Evolutionary conservation across 2,888 invertebrate species (phyloP).

Genomic region (Heliconius ismenius): DNA sequence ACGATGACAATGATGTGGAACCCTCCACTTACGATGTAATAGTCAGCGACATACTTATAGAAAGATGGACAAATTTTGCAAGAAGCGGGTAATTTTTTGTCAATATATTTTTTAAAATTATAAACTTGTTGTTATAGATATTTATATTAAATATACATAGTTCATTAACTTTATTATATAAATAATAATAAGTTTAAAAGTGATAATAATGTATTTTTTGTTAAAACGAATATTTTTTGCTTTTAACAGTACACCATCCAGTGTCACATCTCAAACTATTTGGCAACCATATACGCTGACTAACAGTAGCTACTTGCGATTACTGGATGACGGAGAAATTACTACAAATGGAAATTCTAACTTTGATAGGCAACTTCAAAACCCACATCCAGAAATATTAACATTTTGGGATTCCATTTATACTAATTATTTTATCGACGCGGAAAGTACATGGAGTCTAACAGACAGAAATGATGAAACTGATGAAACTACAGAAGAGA

Average conservation of each 20-base stretch:
- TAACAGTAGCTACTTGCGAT: slow-evolving; percentile 52
- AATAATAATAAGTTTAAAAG: neutral
- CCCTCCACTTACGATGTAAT: slow-evolving; percentile 52
- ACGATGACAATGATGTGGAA: slow-evolving; percentile 45
- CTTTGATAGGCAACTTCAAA: slow-evolving; percentile 53
- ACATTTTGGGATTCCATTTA: slow-evolving; percentile 68
- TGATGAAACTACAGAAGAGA: slow-evolving; percentile 37
- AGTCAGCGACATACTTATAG: slow-evolving; percentile 62
- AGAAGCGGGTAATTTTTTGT: slow-evolving; percentile 59
- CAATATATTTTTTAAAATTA: neutral
- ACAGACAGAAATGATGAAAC: slow-evolving; percentile 52
- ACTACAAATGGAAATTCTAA: slow-evolving; percentile 43
- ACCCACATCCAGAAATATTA: slow-evolving; percentile 58
- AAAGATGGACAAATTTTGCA: slow-evolving; percentile 74
- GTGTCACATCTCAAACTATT: slow-evolving; percentile 52
- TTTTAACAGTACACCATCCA: slow-evolving; percentile 62
- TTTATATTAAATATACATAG: neutral
- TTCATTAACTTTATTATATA: neutral
- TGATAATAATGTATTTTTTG: neutral
- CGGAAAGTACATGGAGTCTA: slow-evolving; percentile 59
- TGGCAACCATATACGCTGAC: slow-evolving; percentile 61
- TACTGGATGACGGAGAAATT: slow-evolving; percentile 57
- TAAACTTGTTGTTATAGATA: neutral
- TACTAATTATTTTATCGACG: slow-evolving; percentile 61
- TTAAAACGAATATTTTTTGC: slow-evolving; percentile 22